Percentiles rank a stretch among this genome's conserved stretches.
phyloP scores from a whole-genome alignment of 2,113 vertebrate species.

The Mungos mungo region DNA sequence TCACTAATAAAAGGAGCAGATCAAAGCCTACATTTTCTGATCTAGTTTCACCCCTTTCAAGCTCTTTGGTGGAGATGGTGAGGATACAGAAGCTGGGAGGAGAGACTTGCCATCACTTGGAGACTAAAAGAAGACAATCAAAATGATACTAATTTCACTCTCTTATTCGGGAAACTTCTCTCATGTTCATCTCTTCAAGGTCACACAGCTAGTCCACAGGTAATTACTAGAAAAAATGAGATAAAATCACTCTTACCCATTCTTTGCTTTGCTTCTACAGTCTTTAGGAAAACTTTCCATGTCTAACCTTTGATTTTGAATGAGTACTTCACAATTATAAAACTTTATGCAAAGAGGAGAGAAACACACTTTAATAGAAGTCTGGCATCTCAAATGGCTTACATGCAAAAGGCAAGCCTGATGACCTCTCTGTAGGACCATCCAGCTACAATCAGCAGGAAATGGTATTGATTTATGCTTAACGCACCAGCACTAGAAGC shows the following conservation, averaged over 20 bases:
- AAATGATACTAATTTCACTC: background rate
- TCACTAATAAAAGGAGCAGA: background rate
- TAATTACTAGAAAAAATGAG: background rate
- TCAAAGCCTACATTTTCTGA: background rate
- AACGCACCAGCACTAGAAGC: background rate
- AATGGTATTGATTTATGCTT: background rate
- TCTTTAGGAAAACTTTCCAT: background rate
- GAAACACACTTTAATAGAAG: background rate
- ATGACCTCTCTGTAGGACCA: background rate
- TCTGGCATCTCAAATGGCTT: background rate
- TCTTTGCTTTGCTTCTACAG: background rate
- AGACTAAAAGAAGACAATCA: background rate
- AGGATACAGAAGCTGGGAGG: background rate
- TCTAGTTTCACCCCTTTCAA: background rate
- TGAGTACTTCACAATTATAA: background rate
- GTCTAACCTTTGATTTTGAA: background rate
- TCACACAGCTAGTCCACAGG: background rate
- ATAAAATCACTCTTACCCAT: background rate
- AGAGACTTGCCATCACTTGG: background rate
- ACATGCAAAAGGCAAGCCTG: background rate
- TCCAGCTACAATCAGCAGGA: background rate
- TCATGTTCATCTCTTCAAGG: background rate
- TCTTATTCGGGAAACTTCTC: background rate
- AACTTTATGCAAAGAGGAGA: background rate
- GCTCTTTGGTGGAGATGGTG: background rate